These are phyloP conservation scores for Mormyrus lacerda DNA, from an alignment of 2,113 vertebrate genomes.

Conservation along the genomic window DNA sequence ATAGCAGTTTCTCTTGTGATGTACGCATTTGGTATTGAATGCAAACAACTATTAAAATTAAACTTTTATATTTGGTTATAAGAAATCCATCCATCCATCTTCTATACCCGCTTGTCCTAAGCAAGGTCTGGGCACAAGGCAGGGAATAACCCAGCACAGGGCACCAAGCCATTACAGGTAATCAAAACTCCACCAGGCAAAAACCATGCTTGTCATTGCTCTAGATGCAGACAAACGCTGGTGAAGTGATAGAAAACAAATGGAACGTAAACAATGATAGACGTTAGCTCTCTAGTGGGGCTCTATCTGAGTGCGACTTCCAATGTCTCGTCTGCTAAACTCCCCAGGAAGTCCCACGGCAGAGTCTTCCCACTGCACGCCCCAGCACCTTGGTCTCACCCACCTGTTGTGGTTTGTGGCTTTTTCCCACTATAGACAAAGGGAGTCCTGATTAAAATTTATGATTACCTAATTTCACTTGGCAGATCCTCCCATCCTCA, in stretches of 20 bases:
- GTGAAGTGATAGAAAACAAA: not conserved
- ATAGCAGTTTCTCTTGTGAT: not conserved
- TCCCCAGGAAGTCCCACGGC: not conserved
- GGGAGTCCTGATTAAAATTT: conserved; percentile 56
- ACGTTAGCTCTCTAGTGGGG: not conserved
- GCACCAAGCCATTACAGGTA: not conserved
- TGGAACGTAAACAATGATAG: not conserved
- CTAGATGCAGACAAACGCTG: not conserved
- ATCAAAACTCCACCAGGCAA: not conserved
- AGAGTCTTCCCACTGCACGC: conserved; percentile 18
- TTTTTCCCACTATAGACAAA: conserved; percentile 46
- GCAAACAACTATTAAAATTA: not conserved
- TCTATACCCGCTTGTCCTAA: not conserved
- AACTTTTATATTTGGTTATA: not conserved
- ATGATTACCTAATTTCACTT: conserved; percentile 51
- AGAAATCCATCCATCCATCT: not conserved
- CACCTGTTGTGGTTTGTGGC: conserved; percentile 46
- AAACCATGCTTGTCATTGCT: not conserved
- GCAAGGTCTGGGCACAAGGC: not conserved
- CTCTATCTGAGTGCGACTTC: not conserved
- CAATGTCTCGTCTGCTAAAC: not conserved
- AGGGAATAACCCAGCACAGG: not conserved
- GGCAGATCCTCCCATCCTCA: conserved; percentile 34
- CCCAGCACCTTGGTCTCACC: not conserved
- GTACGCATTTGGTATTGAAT: not conserved